These are phyloP conservation scores for Nesogale talazaci DNA, from an alignment of 2,113 vertebrate genomes.

Conservation along the genomic window DNA sequence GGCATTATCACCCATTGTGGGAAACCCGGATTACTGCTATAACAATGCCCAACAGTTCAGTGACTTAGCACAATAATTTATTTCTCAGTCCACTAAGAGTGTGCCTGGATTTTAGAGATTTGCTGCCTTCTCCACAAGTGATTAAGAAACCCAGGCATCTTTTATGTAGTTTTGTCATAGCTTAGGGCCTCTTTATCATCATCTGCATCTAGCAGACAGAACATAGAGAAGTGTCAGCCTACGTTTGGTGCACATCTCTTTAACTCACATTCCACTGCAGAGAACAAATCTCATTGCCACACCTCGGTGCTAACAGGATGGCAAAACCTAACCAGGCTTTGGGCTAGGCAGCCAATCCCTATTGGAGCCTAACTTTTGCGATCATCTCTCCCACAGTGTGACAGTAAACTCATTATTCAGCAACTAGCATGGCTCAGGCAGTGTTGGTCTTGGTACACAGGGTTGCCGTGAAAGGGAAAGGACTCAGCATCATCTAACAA, in stretches of 20 bases:
- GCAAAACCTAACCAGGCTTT: background rate
- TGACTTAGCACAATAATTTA: background rate
- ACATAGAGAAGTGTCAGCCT: background rate
- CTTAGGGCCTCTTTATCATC: background rate
- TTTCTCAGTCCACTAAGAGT: background rate
- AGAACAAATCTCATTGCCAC: background rate
- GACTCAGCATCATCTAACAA: no score
- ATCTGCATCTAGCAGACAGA: background rate
- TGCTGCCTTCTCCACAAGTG: background rate
- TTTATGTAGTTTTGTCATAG: background rate
- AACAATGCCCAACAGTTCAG: background rate
- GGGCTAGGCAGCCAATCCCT: background rate
- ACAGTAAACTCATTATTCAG: constrained; percentile 6
- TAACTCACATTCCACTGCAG: background rate
- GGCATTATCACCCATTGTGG: no score
- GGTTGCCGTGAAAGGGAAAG: no score
- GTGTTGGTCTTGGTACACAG: no score
- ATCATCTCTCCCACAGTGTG: background rate
- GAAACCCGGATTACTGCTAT: no score
- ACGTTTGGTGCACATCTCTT: background rate
- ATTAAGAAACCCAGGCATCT: background rate
- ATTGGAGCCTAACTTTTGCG: background rate
- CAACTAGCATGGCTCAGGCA: background rate
- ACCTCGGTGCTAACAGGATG: background rate
- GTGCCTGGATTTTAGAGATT: background rate